Evolutionary conservation across 2,888 invertebrate species (phyloP).

Genomic region (Cerastoderma edule): DNA sequence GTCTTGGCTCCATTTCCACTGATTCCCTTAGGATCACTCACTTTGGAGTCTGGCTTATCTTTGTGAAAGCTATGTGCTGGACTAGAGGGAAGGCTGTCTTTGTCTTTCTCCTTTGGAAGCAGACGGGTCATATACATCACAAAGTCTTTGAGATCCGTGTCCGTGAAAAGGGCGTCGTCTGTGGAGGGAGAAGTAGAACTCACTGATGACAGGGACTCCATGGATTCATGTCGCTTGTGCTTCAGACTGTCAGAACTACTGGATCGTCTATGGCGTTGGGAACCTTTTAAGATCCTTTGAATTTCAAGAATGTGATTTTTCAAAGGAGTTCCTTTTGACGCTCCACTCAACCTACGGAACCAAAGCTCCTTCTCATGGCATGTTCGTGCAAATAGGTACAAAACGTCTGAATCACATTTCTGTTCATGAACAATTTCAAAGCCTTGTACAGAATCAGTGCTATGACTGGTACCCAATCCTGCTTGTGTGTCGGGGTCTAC

Average conservation of each 20-base stretch:
- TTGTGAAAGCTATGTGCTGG: slow-evolving; percentile 50
- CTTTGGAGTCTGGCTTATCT: slow-evolving; percentile 37
- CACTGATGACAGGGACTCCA: slow-evolving; percentile 70
- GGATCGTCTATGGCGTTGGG: slow-evolving; percentile 41
- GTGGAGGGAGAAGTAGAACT: slow-evolving; percentile 42
- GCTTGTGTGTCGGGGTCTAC: neutral
- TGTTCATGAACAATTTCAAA: slow-evolving; percentile 75
- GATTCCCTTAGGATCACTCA: slow-evolving; percentile 28
- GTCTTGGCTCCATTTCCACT: slow-evolving; percentile 36
- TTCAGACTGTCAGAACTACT: slow-evolving; percentile 59
- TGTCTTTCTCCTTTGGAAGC: slow-evolving; percentile 70
- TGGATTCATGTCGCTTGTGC: slow-evolving; percentile 70
- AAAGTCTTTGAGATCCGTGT: slow-evolving; percentile 69
- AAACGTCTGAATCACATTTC: slow-evolving; percentile 71
- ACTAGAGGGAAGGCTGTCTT: slow-evolving; percentile 51
- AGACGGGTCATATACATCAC: slow-evolving; percentile 79
- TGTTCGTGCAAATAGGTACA: slow-evolving; percentile 91
- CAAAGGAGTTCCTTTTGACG: slow-evolving; percentile 75
- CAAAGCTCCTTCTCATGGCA: slow-evolving; percentile 96
- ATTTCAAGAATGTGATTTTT: slow-evolving; percentile 71
- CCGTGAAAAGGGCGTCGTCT: slow-evolving; percentile 38
- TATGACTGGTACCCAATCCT: slow-evolving; percentile 34
- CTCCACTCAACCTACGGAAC: slow-evolving; percentile 86
- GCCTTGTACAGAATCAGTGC: slow-evolving; percentile 63
- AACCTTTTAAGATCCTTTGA: slow-evolving; percentile 59